Conservation (phyloP, 2,797 vertebrate genomes). For the Gephyroberyx darwinii region DNA sequence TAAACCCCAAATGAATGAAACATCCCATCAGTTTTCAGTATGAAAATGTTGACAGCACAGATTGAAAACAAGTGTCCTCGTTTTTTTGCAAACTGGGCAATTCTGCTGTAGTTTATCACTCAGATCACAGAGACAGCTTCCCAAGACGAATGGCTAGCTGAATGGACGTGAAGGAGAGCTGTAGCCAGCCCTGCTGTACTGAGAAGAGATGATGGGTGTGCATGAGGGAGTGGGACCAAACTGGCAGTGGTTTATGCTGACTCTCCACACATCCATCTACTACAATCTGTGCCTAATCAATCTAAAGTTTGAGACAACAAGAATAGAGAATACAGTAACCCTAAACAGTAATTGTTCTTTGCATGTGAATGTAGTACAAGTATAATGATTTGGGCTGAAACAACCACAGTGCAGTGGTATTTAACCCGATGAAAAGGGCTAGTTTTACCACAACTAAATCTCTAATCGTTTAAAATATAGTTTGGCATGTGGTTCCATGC, state of each 20-base stretch:
- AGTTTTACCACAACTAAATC: background rate
- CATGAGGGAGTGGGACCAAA: slow-evolving; percentile 80
- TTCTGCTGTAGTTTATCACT: slow-evolving; percentile 86
- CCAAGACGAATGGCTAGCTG: slow-evolving; percentile 82
- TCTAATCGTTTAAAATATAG: background rate
- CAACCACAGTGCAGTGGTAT: slow-evolving; percentile 2
- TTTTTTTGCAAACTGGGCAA: slow-evolving; percentile 83
- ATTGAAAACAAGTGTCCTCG: slow-evolving; percentile 85
- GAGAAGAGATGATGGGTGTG: slow-evolving; percentile 81
- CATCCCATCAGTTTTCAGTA: slow-evolving; percentile 79
- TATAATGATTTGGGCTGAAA: slow-evolving; percentile 29
- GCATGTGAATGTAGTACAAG: slow-evolving; percentile 54
- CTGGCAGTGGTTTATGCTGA: slow-evolving; percentile 86
- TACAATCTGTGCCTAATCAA: slow-evolving; percentile 86
- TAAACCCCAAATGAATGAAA: slow-evolving; percentile 76
- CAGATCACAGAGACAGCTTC: slow-evolving; percentile 81
- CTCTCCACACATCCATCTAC: slow-evolving; percentile 84
- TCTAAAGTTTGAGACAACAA: slow-evolving; percentile 82
- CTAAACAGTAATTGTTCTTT: slow-evolving; percentile 65
- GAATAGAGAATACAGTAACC: slow-evolving; percentile 75
- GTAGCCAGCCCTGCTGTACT: slow-evolving; percentile 73
- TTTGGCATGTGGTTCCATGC: background rate
- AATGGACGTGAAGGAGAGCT: slow-evolving; percentile 78
- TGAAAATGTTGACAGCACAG: slow-evolving; percentile 82
- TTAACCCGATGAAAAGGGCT: slow-evolving; percentile 2